Conservation (phyloP, 2,888 invertebrate species). For the Stenotaenia linearis region DNA sequence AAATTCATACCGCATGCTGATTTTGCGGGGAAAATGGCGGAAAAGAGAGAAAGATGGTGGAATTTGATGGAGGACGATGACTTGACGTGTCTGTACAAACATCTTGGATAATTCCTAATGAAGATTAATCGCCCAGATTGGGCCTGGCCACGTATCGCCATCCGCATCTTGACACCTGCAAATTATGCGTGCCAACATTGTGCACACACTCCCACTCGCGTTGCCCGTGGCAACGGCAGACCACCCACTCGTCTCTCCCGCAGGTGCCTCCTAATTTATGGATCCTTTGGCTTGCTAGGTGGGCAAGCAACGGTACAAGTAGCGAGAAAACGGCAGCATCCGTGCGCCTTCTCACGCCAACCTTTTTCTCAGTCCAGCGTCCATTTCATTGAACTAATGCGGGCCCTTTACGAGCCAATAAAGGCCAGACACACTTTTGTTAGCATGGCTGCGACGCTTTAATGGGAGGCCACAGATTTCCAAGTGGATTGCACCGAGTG, state of each 20-base stretch:
- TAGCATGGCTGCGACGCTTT: conserved; percentile 3
- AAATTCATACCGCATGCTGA: background rate
- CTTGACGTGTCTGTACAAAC: background rate
- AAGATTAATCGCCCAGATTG: conserved; percentile 13
- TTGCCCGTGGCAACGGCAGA: conserved; percentile 6
- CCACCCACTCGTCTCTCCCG: conserved; percentile 28
- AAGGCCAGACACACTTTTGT: conserved; percentile 19
- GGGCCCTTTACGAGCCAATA: conserved; percentile 10
- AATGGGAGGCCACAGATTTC: conserved; percentile 11
- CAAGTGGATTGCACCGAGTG: conserved; percentile 11
- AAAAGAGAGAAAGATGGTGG: background rate
- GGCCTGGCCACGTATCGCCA: background rate
- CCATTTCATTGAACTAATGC: conserved; percentile 19
- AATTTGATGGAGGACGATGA: background rate
- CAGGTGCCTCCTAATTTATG: conserved; percentile 28
- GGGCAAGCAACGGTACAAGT: background rate
- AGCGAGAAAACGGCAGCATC: background rate
- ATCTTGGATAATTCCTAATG: background rate
- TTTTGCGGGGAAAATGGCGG: background rate
- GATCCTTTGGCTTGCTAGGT: conserved; percentile 12
- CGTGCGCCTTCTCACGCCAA: background rate
- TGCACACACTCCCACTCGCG: conserved; percentile 9
- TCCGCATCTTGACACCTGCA: conserved; percentile 26
- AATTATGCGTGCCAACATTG: conserved; percentile 24
- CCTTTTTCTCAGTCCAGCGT: background rate